Evolutionary conservation across 2,888 invertebrate genomes (phyloP), one percentile per base, ranked within the genome.

Genomic region (Sphecodes monilicornis): DNA sequence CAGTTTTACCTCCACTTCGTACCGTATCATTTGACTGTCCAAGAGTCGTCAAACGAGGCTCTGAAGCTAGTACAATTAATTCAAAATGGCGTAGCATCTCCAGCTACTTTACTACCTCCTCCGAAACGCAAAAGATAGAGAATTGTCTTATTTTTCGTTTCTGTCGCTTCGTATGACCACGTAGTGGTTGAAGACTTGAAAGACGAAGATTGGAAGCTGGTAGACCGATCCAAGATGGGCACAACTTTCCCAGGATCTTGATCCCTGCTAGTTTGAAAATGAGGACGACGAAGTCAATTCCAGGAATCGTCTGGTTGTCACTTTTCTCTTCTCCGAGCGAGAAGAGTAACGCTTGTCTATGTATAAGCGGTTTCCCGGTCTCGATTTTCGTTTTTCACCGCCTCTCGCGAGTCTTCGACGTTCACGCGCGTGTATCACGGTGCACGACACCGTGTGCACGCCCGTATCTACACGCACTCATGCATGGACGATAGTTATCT

Each of bases 401-500:
- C 22, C 1, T 36, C 13, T 29, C 29, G 57, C 16, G 29, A 32
- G 32, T 32, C 32, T 60, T 18, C 60, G 16, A 32, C 36, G 66
- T 66, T 66, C 36, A 22, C 36, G 66, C 66, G 22, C 6, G 32
- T 18, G 64, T 8, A 36, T 3, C 64, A 22, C 68, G 64, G 78
- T n/a, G 64, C 32, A 76, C 79, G 36, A 10, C 32, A 66, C 22
- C 66, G 36, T 29, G 41, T 57, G 74, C 68, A 71, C 71, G 74
- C 26, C 32, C n/a, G 72, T 86, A 88, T 78, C 86, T 86, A 87
- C 75, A 87, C 88, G 88, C 90, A 89, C 88, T 91, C 91, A 91
- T 91, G 91, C 87, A 89, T 88, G 90, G 89, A 89, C 89, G 90
- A 92, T 92, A 88, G 88, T 91, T 92, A 92, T 90, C 89, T 86